Evolutionary conservation across 1,140 invertebrate genomes (phyloP).

Genomic region (Calliphora vicina): DNA sequence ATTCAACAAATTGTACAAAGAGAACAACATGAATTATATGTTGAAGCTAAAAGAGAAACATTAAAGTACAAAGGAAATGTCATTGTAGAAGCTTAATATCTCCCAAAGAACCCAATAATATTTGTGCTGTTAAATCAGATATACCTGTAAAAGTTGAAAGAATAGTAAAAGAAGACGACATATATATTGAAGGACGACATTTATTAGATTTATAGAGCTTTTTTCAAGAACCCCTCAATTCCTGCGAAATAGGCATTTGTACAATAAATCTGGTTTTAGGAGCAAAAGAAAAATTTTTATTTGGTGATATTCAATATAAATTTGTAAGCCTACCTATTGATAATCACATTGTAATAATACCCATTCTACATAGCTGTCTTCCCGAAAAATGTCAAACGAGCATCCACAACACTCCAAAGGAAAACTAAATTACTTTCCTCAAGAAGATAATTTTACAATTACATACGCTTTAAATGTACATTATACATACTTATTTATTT

Average conservation of each 20-base stretch:
- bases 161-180: slow-evolving; percentile 7
- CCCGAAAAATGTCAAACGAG: no score
- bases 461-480: no score
- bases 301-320: no score
- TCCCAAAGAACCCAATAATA: background rate
- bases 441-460: no score
- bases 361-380: no score
- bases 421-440: no score
- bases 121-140: slow-evolving; percentile 9
- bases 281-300: no score
- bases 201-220: background rate
- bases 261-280: no score
- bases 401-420: no score
- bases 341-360: no score
- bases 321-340: no score
- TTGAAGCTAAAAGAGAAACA: background rate
- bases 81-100: background rate
- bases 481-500: no score
- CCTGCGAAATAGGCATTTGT: background rate
- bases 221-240: background rate
- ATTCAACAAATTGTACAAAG: background rate
- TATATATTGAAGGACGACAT: background rate
- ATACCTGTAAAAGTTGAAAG: background rate
- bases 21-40: background rate
- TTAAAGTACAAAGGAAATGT: background rate